Conservation (phyloP, 2,797 vertebrate genomes). For the Aratinga solstitialis region DNA sequence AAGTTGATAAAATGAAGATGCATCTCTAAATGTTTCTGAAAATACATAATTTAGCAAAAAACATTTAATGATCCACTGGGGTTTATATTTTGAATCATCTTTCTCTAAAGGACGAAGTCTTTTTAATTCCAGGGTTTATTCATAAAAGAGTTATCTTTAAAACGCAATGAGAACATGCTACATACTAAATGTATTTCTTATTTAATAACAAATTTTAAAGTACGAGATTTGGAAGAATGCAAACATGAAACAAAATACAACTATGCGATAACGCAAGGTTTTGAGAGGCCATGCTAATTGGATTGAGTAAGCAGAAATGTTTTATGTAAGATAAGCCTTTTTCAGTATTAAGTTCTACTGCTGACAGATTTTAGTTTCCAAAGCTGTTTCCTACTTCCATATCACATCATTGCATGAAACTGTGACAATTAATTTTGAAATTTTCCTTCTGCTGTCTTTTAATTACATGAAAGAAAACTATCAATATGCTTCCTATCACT, state of each 20-base stretch:
- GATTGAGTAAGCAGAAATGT: background rate
- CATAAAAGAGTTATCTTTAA: background rate
- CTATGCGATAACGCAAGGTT: background rate
- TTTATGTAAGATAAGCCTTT: background rate
- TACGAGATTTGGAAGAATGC: background rate
- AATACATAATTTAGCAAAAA: background rate
- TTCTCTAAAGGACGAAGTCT: background rate
- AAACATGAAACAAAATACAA: background rate
- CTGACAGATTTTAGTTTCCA: background rate
- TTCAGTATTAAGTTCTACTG: background rate
- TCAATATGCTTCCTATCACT: background rate
- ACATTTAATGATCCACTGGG: background rate
- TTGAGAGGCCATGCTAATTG: background rate
- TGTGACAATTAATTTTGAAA: conserved; percentile 7
- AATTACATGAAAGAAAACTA: conserved; percentile 24
- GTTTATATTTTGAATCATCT: background rate
- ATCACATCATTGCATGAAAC: background rate
- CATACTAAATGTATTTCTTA: background rate
- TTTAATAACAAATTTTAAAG: background rate
- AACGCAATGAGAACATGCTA: background rate
- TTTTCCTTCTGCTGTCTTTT: conserved; percentile 3
- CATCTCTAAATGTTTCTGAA: background rate
- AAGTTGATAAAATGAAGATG: background rate
- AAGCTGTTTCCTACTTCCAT: background rate
- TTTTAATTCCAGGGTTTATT: background rate